phyloP scores from a whole-genome alignment of 1,140 invertebrate genomes.

The Lethrus apterus region DNA sequence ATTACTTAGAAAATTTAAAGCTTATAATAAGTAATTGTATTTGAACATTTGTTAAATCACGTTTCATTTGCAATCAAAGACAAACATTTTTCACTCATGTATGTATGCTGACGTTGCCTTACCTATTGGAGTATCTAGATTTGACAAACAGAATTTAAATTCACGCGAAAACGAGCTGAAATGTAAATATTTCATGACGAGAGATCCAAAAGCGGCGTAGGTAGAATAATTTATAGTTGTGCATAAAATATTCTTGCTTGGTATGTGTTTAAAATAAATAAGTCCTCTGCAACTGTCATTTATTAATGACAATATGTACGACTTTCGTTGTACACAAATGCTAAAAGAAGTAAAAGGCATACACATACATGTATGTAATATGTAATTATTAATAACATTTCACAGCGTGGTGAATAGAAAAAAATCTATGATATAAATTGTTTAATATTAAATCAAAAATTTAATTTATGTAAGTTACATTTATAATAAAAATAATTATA shows the following conservation, averaged over 20 bases:
- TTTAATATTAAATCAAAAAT: no score
- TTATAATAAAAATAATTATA: no score
- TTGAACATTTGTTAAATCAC: conserved; percentile 1
- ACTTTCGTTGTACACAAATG: neutral
- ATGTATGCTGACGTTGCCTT: conserved; percentile 1
- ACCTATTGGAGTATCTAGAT: conserved; percentile 16
- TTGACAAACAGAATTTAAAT: conserved; percentile 28
- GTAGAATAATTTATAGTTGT: conserved; percentile 25
- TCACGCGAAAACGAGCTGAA: conserved; percentile 21
- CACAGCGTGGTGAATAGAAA: no score
- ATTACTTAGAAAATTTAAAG: no score
- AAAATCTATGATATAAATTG: no score
- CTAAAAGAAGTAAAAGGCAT: neutral
- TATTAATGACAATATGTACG: neutral
- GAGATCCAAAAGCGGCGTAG: conserved; percentile 20
- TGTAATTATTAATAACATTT: no score
- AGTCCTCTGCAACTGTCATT: neutral
- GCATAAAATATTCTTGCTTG: conserved; percentile 15
- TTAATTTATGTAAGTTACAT: no score
- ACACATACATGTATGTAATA: no score
- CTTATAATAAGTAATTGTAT: conserved; percentile 1
- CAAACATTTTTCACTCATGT: conserved; percentile 5
- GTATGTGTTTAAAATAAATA: conserved; percentile 3
- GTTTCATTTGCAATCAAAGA: neutral
- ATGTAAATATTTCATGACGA: conserved; percentile 25